Conservation (phyloP, 2,113 vertebrate species). For the Solenodon paradoxus region DNA sequence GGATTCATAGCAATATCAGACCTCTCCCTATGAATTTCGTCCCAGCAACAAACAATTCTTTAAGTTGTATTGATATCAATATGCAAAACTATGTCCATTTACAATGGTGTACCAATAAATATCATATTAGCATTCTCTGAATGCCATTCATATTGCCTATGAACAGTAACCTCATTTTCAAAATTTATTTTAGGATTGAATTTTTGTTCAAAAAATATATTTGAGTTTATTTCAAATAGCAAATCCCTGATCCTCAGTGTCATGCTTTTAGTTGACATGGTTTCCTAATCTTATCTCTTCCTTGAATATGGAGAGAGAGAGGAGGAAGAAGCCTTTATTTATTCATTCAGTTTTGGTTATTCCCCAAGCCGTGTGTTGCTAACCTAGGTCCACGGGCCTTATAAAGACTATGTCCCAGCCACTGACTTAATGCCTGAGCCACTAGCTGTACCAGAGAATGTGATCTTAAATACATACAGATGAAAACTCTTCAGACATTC, state of each 20-base stretch:
- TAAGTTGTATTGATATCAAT: neutral
- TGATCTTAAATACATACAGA: neutral
- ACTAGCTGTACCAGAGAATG: too few relatives aligned
- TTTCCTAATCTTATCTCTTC: neutral
- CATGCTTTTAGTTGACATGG: neutral
- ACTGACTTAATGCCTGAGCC: too few relatives aligned
- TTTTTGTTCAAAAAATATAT: neutral
- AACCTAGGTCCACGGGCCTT: too few relatives aligned
- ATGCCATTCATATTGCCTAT: neutral
- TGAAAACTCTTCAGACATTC: neutral
- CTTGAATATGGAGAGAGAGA: neutral
- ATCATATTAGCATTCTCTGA: neutral
- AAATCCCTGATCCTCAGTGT: neutral
- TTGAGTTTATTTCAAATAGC: conserved; percentile 8
- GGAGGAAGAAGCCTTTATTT: too few relatives aligned
- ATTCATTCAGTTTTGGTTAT: too few relatives aligned
- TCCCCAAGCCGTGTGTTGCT: too few relatives aligned
- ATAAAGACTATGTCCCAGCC: too few relatives aligned
- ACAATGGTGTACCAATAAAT: neutral
- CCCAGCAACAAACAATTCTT: neutral
- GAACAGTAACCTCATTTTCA: neutral
- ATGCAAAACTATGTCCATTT: neutral
- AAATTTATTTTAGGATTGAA: neutral
- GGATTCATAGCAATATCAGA: neutral
- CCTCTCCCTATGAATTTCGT: neutral